Evolutionary conservation across 2,797 vertebrate genomes (phyloP), one percentile per base, ranked within the genome.

Genomic region (Myotis planiceps): DNA sequence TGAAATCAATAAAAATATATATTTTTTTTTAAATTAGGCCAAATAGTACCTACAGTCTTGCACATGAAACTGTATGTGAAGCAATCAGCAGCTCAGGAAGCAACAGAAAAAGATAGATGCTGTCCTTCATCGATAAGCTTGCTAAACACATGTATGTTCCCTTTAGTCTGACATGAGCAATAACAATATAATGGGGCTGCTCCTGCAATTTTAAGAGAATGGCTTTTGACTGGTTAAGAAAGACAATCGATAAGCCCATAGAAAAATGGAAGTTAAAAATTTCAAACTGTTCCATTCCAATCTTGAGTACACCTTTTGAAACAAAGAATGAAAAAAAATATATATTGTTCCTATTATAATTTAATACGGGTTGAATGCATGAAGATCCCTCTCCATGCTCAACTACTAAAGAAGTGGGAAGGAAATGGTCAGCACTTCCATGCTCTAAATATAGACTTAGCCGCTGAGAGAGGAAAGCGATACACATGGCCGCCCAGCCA

Each of bases 361-460:
- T 68, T 34, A 72, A 84, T 34, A 42, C 3, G 1, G n/a, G 27
- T 34, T 86, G 45, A 42, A 21, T 37, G 49, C 1, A 0, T 66
- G 14, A 95, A 80, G 63, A 80, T 49, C 12, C 27, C 69, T 79
- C 49, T 85, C 32, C 12, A 60, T 29, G 9, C 13, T n/a, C 42
- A 82, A 92, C 66, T 84, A 87, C 37, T 84, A 49, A 93, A 76
- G 49, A 95, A 69, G 42, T 13, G 14, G 42, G 79, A 75, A 95
- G 69, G 69, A 96, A 94, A 84, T 21, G 29, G 29, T 91, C 58
- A 83, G 45, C 87, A 72, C 37, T 66, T 68, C 79, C 66, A 87
- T 10, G 63, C 39, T 89, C 85, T 88, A 90, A 95, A 82, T 80
- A 78, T 49, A 90, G 75, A 82, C 66, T 29, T 2, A 71, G 51